A percentile compares a stretch with the other conserved stretches of the same genome.
These are phyloP conservation scores for Tromatobia lineatoria DNA, from an alignment of 2,888 invertebrate genomes.

Conservation along the genomic window DNA sequence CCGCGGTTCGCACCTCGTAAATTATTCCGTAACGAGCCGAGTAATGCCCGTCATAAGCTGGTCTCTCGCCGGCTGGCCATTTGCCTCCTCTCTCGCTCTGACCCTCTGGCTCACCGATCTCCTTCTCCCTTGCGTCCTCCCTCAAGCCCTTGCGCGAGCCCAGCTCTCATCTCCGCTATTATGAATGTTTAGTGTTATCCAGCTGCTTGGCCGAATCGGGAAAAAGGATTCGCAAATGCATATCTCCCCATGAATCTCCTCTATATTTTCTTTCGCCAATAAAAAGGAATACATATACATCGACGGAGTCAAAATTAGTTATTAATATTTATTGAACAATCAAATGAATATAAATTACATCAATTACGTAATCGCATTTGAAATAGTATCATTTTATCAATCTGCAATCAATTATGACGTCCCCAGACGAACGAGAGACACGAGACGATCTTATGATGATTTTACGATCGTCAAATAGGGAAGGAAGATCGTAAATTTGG, in stretches of 20 bases:
- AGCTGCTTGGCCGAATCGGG: constrained; percentile 68
- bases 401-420: constrained; percentile 30
- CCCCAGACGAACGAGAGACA: constrained; percentile 21
- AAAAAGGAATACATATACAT: neutral
- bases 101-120: constrained; percentile 50
- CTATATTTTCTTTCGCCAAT: constrained; percentile 5
- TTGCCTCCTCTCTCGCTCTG: constrained; percentile 73
- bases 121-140: constrained; percentile 37
- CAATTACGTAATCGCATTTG: constrained; percentile 20
- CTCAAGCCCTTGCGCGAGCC: constrained; percentile 24
- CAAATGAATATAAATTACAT: constrained; percentile 32
- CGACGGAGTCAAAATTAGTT: neutral
- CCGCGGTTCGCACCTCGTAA: constrained; percentile 85
- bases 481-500: constrained; percentile 52
- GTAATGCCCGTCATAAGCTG: constrained; percentile 85
- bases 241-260: neutral
- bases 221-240: constrained; percentile 41
- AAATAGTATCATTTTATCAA: constrained; percentile 25
- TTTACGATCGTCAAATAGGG: constrained; percentile 62
- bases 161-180: constrained; percentile 70
- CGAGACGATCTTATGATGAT: constrained; percentile 34
- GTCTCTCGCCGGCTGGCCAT: constrained; percentile 79
- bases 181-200: constrained; percentile 77
- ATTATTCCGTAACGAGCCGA: constrained; percentile 85
- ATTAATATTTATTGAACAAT: neutral